Percentiles rank a stretch among this genome's conserved stretches.
phyloP scores from a whole-genome alignment of 2,113 vertebrate species.

The Callipepla californica region DNA sequence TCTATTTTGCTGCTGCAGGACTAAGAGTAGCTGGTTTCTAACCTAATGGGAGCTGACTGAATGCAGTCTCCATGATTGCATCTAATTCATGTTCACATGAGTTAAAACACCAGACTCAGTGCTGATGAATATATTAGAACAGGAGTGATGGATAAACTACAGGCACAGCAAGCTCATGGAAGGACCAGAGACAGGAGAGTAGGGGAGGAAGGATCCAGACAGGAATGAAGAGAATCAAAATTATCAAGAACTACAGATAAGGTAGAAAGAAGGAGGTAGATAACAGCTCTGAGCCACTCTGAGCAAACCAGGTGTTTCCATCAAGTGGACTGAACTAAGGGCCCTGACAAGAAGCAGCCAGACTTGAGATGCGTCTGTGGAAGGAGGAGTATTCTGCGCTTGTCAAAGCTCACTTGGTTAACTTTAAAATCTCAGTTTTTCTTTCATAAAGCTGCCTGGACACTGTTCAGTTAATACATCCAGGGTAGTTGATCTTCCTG shows the following conservation, averaged over 20 bases:
- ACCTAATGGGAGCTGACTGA: background rate
- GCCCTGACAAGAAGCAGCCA: background rate
- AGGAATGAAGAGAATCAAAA: background rate
- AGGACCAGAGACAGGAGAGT: background rate
- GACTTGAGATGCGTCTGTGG: background rate
- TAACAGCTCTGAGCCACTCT: background rate
- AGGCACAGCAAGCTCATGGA: background rate
- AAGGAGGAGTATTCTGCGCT: background rate
- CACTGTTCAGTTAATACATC: background rate
- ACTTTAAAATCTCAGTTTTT: background rate
- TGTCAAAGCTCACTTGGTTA: background rate
- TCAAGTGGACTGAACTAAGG: background rate
- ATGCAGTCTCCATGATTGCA: background rate
- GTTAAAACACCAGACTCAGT: background rate
- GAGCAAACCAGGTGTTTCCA: background rate
- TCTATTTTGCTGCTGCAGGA: background rate
- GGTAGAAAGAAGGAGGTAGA: background rate
- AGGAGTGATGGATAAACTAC: background rate
- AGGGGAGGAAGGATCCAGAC: background rate
- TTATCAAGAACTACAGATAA: background rate
- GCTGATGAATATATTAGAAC: background rate
- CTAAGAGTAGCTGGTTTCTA: background rate
- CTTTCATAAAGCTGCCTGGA: background rate
- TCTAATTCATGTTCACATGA: background rate
- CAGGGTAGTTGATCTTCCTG: background rate